Evolutionary conservation across 2,888 invertebrate species (phyloP).

Genomic region (Acleris emargana): DNA sequence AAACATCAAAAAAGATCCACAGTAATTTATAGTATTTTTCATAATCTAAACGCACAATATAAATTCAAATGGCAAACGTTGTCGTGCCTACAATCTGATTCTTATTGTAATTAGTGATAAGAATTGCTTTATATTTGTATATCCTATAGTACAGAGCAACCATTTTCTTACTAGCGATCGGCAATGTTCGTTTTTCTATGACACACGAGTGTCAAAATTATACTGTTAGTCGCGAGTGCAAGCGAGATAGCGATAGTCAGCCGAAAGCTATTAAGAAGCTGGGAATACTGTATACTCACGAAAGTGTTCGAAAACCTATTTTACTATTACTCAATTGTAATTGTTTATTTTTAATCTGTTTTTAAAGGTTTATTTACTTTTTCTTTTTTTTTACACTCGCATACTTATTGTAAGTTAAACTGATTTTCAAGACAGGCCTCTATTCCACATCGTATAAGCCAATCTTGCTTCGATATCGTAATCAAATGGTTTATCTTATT

Average conservation of each 20-base stretch:
- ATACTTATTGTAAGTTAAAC: too few relatives aligned
- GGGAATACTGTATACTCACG: too few relatives aligned
- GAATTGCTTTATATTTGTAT: constrained; percentile 19
- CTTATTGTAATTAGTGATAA: constrained; percentile 28
- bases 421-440: too few relatives aligned
- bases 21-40: not conserved
- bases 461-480: too few relatives aligned
- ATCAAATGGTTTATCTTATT: too few relatives aligned
- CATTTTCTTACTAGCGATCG: too few relatives aligned
- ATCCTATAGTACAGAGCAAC: constrained; percentile 24
- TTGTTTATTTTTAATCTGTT: not conserved
- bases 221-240: too few relatives aligned
- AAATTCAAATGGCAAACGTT: constrained; percentile 4
- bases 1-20: constrained; percentile 1
- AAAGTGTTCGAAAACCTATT: constrained; percentile 32
- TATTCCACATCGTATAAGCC: too few relatives aligned
- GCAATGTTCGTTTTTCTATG: too few relatives aligned
- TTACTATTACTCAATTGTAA: constrained; percentile 12
- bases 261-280: too few relatives aligned
- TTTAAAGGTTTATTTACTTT: not conserved
- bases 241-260: too few relatives aligned
- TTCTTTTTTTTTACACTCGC: constrained; percentile 1
- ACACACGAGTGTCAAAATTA: too few relatives aligned
- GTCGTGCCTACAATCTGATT: constrained; percentile 18
- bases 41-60: constrained; percentile 29